Base-by-base conservation (phyloP, 1,140 invertebrate species). In the Drosophila ohnishii region DNA sequence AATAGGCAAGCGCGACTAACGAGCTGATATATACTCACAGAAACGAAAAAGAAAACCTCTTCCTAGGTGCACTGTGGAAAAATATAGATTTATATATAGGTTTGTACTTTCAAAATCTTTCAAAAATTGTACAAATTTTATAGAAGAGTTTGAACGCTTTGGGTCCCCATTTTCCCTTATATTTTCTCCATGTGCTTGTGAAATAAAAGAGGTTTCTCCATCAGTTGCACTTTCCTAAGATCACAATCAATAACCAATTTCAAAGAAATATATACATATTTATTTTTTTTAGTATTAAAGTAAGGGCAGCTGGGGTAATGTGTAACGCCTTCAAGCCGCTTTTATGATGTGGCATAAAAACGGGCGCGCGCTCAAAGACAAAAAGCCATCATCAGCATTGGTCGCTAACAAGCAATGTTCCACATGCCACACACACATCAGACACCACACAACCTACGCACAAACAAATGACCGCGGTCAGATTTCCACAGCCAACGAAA, bases 341-440 rank as follows among this genome's bases (percentile, higher is more conserved):
- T 87, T 87, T 87, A 88, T 88, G 84, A 88, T 73, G 58, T 67
- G 60, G 71, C 83, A 87, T 86, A 87, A 86, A 86, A 86, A 78
- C 75, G 56, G 75, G 71, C 78, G 75, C 66, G 66, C 75, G 67
- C 78, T 55, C 63, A 59, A 67, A 86, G 80, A 82, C 80, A 81
- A 87, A 79, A 87, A 87, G 80, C 83, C 75, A 86, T 86, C 83
- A 86, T 87, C 83, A 79, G 78, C 70, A 69, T 53, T 47, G 60
- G 48, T 47, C 56, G 82, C 83, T 75, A 82, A 87, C 70, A 87
- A 86, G 79, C 53, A 39, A 25, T 14, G 22, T 40, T 44, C 48
- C 65, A 69, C 50, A 67, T 40, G 16, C 37, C 59, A 25, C 40
- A 13, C 45, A 59, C 37, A 22, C 51, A 45, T 2, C 9, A 19